phyloP scores from a whole-genome alignment of 30 jellyfish, hydroid and myxozoan genomes.

The Kudoa iwatai region DNA sequence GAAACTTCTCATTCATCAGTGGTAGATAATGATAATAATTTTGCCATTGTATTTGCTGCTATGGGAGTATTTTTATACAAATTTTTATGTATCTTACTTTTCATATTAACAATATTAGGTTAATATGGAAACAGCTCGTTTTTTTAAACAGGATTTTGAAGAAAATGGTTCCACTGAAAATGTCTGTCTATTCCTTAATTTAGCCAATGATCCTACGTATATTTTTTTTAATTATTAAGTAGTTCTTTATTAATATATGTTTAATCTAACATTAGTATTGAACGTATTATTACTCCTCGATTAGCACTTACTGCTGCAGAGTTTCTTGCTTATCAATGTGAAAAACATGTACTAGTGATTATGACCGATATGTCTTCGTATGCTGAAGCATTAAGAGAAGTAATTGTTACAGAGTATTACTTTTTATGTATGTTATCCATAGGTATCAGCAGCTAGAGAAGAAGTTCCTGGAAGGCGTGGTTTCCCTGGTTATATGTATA shows the following conservation, averaged over 20 bases:
- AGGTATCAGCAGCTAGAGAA: constrained; percentile 98
- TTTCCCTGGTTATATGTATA: constrained; percentile 99
- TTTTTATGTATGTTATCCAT: too few relatives aligned
- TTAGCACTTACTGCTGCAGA: constrained; percentile 94
- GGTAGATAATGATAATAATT: constrained; percentile 63
- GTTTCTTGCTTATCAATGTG: constrained; percentile 87
- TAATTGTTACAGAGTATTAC: too few relatives aligned
- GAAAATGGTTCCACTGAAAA: constrained; percentile 98
- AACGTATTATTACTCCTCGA: constrained; percentile 85
- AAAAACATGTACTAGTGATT: constrained; percentile 80
- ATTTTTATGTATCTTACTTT: too few relatives aligned
- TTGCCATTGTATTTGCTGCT: constrained; percentile 98
- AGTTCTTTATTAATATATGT: too few relatives aligned
- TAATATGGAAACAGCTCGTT: constrained; percentile 93
- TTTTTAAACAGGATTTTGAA: constrained; percentile 77
- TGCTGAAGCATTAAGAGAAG: constrained; percentile 98
- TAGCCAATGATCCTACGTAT: constrained; percentile 99
- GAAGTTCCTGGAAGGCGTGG: constrained; percentile 99
- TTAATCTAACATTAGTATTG: too few relatives aligned
- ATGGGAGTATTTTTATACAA: too few relatives aligned
- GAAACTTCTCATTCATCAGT: constrained; percentile 32
- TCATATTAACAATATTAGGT: too few relatives aligned
- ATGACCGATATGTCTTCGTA: constrained; percentile 93
- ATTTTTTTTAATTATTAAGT: too few relatives aligned
- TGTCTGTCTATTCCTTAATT: constrained; percentile 58